Conservation (phyloP, 2,113 vertebrate species). For the Oryzias woworae region DNA sequence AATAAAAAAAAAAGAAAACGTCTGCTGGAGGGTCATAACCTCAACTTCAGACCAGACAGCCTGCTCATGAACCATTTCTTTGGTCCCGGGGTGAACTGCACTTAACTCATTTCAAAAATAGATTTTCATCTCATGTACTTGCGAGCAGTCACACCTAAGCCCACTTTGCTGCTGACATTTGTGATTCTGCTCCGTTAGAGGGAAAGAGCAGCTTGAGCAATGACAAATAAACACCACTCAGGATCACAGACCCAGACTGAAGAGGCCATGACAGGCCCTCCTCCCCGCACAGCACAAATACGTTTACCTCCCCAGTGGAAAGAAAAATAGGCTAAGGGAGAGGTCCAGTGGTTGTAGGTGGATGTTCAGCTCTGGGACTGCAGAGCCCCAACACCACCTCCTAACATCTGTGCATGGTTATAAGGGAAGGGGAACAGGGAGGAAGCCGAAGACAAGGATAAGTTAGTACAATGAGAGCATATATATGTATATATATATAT, state of each 20-base stretch:
- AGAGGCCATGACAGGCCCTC: slow-evolving; percentile 44
- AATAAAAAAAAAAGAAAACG: slow-evolving; percentile 10
- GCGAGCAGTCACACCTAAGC: slow-evolving; percentile 25
- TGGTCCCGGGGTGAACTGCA: slow-evolving; percentile 42
- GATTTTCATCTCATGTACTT: slow-evolving; percentile 40
- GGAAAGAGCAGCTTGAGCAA: slow-evolving; percentile 38
- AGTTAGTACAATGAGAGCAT: neutral
- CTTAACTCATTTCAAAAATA: slow-evolving; percentile 55
- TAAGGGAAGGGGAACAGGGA: slow-evolving; percentile 11
- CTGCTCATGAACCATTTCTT: slow-evolving; percentile 34
- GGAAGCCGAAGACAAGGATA: slow-evolving; percentile 13
- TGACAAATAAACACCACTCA: slow-evolving; percentile 70
- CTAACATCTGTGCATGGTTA: slow-evolving; percentile 52
- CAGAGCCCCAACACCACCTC: slow-evolving; percentile 31
- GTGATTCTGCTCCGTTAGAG: slow-evolving; percentile 41
- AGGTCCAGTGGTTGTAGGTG: slow-evolving; percentile 60
- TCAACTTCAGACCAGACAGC: slow-evolving; percentile 25
- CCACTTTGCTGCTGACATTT: slow-evolving; percentile 41
- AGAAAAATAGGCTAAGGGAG: slow-evolving; percentile 62
- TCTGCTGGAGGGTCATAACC: slow-evolving; percentile 25
- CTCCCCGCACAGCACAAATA: slow-evolving; percentile 44
- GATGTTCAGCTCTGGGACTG: slow-evolving; percentile 25
- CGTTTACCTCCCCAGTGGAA: slow-evolving; percentile 64
- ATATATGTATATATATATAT: neutral
- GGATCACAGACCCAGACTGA: slow-evolving; percentile 41